Evolutionary conservation across 2,888 invertebrate species (phyloP).

Genomic region (Rhabditoides inermis): DNA sequence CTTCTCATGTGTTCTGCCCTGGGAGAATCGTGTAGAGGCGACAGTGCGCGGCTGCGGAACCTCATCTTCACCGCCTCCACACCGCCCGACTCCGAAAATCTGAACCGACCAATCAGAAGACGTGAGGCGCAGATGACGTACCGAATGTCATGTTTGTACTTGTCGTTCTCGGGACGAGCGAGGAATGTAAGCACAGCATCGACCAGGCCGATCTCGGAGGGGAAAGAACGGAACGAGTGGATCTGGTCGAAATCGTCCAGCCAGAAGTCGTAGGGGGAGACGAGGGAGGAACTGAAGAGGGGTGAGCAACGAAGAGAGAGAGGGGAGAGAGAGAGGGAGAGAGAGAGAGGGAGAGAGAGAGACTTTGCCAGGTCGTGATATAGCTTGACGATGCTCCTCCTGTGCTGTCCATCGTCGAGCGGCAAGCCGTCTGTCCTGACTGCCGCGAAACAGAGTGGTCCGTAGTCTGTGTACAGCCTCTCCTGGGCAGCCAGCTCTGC

Average conservation of each 20-base stretch:
- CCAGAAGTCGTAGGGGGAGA: slow-evolving; percentile 1
- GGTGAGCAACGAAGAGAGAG: too few relatives aligned
- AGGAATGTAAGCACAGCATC: slow-evolving; percentile 33
- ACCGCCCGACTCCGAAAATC: slow-evolving; percentile 29
- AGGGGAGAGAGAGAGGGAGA: too few relatives aligned
- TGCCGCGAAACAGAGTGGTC: slow-evolving; percentile 42
- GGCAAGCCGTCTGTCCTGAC: slow-evolving; percentile 21
- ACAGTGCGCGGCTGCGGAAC: slow-evolving; percentile 38
- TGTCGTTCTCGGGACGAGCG: slow-evolving; percentile 20
- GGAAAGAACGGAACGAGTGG: too few relatives aligned
- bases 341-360: too few relatives aligned
- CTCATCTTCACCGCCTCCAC: slow-evolving; percentile 46
- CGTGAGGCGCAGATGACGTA: too few relatives aligned
- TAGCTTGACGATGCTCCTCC: slow-evolving; percentile 25
- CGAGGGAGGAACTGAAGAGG: slow-evolving; percentile 1
- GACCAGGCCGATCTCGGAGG: slow-evolving; percentile 21
- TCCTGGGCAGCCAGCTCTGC: slow-evolving; percentile 36
- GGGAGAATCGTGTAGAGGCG: slow-evolving; percentile 30
- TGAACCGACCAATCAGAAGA: too few relatives aligned
- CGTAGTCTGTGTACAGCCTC: slow-evolving; percentile 44
- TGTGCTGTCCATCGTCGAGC: slow-evolving; percentile 15
- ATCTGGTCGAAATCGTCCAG: slow-evolving; percentile 34
- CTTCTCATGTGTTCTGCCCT: slow-evolving; percentile 15
- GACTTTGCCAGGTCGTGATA: slow-evolving; percentile 35
- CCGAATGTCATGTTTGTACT: slow-evolving; percentile 39